Conservation (phyloP, 2,888 invertebrate species). For the Erynnis tages region DNA sequence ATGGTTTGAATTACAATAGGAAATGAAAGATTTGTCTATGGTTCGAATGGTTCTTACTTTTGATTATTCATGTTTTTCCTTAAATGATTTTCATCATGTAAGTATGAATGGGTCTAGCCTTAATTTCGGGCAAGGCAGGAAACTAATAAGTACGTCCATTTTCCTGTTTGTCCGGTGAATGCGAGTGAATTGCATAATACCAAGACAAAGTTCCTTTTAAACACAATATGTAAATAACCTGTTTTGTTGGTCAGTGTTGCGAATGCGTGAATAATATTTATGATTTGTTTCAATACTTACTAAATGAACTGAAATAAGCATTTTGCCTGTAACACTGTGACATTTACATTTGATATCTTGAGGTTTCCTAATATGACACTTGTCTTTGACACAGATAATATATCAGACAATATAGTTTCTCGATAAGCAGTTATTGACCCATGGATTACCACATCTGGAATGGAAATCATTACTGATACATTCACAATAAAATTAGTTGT, state of each 20-base stretch:
- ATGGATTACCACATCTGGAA: background rate
- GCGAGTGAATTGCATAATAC: slow-evolving; percentile 33
- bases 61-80: too few species aligned
- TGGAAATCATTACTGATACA: background rate
- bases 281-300: too few species aligned
- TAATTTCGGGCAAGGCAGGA: slow-evolving; percentile 25
- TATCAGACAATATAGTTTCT: background rate
- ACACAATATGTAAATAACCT: slow-evolving; percentile 34
- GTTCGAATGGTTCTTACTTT: too few species aligned
- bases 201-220: slow-evolving; percentile 33
- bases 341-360: background rate
- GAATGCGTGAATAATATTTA: slow-evolving; percentile 10
- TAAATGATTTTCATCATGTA: too few species aligned
- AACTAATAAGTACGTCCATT: slow-evolving; percentile 29
- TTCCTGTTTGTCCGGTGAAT: slow-evolving; percentile 41
- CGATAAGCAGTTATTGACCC: slow-evolving; percentile 10
- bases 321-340: background rate
- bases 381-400: background rate
- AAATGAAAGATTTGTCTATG: too few species aligned
- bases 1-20: too few species aligned
- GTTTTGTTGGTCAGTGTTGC: slow-evolving; percentile 34
- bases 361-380: slow-evolving; percentile 10
- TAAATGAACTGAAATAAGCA: background rate
- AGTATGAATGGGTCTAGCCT: slow-evolving; percentile 32
- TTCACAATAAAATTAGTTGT: background rate